These are phyloP conservation scores for Pelecanoides urinatrix DNA, from an alignment of 2,113 vertebrate species.

Conservation along the genomic window DNA sequence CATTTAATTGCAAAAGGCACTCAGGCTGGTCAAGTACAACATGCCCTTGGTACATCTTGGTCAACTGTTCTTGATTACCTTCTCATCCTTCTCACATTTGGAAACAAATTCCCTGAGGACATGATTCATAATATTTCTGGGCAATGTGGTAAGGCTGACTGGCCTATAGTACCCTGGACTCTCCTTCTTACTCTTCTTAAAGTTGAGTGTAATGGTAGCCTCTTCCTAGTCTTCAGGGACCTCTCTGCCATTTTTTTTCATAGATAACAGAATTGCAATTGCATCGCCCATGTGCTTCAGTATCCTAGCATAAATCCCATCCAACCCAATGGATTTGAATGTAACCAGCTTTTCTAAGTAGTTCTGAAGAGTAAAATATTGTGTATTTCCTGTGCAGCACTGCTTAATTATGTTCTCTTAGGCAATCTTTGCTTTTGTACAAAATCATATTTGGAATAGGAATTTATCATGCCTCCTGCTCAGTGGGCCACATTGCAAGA, in stretches of 20 bases:
- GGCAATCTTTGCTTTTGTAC: background rate
- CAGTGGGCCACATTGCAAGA: background rate
- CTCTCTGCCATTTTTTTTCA: background rate
- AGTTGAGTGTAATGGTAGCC: background rate
- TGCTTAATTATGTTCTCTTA: background rate
- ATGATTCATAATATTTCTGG: background rate
- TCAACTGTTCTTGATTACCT: background rate
- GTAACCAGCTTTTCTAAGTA: background rate
- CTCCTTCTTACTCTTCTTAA: background rate
- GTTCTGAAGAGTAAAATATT: background rate
- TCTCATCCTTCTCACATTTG: background rate
- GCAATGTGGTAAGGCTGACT: background rate
- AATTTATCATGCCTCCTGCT: background rate
- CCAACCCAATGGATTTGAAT: background rate
- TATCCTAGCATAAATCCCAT: background rate
- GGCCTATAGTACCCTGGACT: background rate
- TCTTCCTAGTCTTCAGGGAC: background rate
- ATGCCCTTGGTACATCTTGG: background rate
- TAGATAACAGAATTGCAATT: background rate
- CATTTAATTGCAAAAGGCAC: background rate
- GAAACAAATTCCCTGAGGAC: background rate
- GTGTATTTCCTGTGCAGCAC: background rate
- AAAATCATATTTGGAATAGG: background rate
- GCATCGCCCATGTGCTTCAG: background rate
- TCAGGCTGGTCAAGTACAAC: background rate